These are phyloP conservation scores for Eudemis profundana DNA, from an alignment of 2,888 invertebrate genomes.

Conservation along the genomic window DNA sequence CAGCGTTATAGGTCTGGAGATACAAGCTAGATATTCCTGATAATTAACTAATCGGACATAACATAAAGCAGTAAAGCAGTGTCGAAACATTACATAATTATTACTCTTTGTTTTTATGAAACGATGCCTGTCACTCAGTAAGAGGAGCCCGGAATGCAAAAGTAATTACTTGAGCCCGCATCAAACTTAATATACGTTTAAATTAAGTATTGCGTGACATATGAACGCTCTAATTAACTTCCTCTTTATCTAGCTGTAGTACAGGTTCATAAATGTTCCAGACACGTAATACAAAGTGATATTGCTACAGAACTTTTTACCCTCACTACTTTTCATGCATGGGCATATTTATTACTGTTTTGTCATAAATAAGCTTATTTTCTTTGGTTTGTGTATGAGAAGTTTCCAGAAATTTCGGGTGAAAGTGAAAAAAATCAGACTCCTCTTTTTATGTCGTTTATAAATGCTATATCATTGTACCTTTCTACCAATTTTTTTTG, in stretches of 20 bases:
- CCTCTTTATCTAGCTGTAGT: slow-evolving; percentile 28
- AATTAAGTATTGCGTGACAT: slow-evolving; percentile 67
- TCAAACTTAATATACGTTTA: slow-evolving; percentile 66
- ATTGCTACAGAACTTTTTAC: not conserved
- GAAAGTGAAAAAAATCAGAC: too few species aligned
- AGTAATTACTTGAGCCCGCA: slow-evolving; percentile 67
- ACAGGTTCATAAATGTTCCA: slow-evolving; percentile 18
- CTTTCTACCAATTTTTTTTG: too few species aligned
- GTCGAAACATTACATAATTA: slow-evolving; percentile 23
- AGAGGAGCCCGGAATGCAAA: slow-evolving; percentile 61
- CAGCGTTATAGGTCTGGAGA: too few species aligned
- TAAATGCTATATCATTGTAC: too few species aligned
- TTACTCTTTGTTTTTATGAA: slow-evolving; percentile 43
- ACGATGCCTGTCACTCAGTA: slow-evolving; percentile 50
- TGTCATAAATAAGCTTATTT: not conserved
- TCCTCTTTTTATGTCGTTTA: too few species aligned
- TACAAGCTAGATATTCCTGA: too few species aligned
- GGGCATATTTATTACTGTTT: not conserved
- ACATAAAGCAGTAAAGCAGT: not conserved
- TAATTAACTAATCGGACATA: too few species aligned
- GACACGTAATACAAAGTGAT: not conserved
- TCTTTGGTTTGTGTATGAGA: too few species aligned
- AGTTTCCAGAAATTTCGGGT: too few species aligned
- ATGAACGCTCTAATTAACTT: slow-evolving; percentile 54
- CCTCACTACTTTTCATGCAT: not conserved